A percentile compares a stretch with the other conserved stretches of the same genome.
phyloP scores from a whole-genome alignment of 2,888 invertebrate genomes.

The Punctoribates punctum region DNA sequence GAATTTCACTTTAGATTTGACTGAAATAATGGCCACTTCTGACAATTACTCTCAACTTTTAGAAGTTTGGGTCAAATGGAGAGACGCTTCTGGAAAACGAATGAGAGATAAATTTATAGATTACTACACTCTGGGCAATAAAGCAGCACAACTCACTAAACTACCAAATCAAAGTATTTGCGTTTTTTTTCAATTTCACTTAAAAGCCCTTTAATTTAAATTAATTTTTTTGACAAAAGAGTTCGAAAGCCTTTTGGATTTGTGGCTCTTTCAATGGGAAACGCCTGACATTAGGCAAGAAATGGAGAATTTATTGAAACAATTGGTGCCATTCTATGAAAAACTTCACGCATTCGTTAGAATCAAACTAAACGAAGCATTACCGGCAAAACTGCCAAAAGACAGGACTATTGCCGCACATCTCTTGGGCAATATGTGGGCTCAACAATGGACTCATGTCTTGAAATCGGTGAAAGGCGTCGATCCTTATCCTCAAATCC shows the following conservation, averaged over 20 bases:
- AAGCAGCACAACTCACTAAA: slow-evolving; percentile 60
- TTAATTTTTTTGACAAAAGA: background rate
- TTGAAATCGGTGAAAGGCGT: slow-evolving; percentile 60
- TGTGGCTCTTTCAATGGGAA: slow-evolving; percentile 39
- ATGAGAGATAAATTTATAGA: slow-evolving; percentile 71
- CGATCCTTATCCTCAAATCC: slow-evolving; percentile 68
- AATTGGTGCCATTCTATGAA: slow-evolving; percentile 70
- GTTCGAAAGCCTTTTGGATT: slow-evolving; percentile 27
- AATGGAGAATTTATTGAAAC: slow-evolving; percentile 50
- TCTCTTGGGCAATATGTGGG: slow-evolving; percentile 73
- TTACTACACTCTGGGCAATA: slow-evolving; percentile 73
- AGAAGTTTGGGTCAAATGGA: slow-evolving; percentile 75
- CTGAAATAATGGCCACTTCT: slow-evolving; percentile 62
- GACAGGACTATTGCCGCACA: slow-evolving; percentile 81
- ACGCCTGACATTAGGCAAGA: slow-evolving; percentile 31
- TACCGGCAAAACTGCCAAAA: slow-evolving; percentile 62
- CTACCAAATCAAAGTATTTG: slow-evolving; percentile 32
- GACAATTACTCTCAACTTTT: slow-evolving; percentile 69
- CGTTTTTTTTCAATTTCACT: slow-evolving; percentile 51
- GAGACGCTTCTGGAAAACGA: slow-evolving; percentile 72
- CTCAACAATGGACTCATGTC: slow-evolving; percentile 74
- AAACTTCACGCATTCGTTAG: slow-evolving; percentile 79
- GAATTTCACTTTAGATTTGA: background rate
- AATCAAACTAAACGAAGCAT: slow-evolving; percentile 62
- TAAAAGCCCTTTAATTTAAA: background rate